Evolutionary conservation across 2,888 invertebrate genomes (phyloP), one percentile per base, ranked within the genome.

Genomic region (Eupsilia transversa): DNA sequence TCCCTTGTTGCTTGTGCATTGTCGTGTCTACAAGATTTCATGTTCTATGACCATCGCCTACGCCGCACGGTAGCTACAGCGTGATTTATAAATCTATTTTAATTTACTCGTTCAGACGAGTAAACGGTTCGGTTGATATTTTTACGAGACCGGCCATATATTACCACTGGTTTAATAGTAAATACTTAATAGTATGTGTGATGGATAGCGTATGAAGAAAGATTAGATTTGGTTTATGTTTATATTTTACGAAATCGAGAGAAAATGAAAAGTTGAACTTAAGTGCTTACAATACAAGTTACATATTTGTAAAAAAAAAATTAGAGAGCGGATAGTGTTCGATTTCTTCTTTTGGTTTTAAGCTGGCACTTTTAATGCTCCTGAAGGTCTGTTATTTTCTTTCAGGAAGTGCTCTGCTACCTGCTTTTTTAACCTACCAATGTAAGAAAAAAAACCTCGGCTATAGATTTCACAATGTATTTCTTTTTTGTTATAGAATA

Each of bases 51-150:
- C 38, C 56, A 43, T 81, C 74, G 83, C 82, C 80, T 85, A 74
- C 82, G 68, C 82, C 38, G 63, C 65, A 79, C 87, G 70, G 85
- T 81, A 84, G 87, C 76, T 73, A 56, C 54, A 66, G 59, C 78
- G 82, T 88, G 91, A 91, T 92, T 91, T 92, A 91, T 88, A 87
- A 82, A 83, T 84, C 84, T 87, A 88, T 89, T 91, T 89, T 89
- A 88, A 91, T 92, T 91, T 90, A 89, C 71, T 79, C 75, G 78
- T 80, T 85, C 54, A 33, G 80, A 82, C 72, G 77, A 80, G 80
- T 86, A 88, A 92, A 91, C 79, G 89, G 85, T 89, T 87, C 70
- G 77, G 89, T 85, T 91, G 92, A 93, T 90, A 88, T 86, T 90
- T 94, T 93, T 92, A 94, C 89, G 90, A 84, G 84, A 77, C 68